Conservation (phyloP, 2,888 invertebrate genomes). For the Morpho achilles region DNA sequence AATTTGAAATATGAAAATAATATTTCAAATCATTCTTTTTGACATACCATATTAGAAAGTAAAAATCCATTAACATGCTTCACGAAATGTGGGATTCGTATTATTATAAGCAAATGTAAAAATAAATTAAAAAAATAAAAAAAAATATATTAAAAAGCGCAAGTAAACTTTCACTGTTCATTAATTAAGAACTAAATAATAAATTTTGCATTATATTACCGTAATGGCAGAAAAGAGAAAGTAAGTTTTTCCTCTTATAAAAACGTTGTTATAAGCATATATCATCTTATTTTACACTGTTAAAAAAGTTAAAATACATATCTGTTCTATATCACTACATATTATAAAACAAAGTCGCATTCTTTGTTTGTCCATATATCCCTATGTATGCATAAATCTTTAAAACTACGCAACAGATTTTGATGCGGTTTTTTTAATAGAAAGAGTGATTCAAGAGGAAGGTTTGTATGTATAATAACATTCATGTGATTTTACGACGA, state of each 20-base stretch:
- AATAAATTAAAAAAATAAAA: conserved; percentile 28
- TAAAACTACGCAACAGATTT: too few species aligned
- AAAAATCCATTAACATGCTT: conserved; percentile 37
- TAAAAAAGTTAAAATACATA: too few species aligned
- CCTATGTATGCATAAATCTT: too few species aligned
- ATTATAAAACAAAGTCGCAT: too few species aligned
- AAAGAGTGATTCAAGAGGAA: too few species aligned
- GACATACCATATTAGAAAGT: conserved; percentile 24
- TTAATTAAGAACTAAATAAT: not conserved
- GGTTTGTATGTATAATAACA: too few species aligned
- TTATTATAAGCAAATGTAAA: conserved; percentile 27
- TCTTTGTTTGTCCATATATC: too few species aligned
- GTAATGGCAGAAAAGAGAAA: conserved; percentile 38
- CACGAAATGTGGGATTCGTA: conserved; percentile 36
- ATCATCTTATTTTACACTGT: too few species aligned
- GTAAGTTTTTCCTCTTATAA: conserved; percentile 31
- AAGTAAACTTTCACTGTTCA: not conserved
- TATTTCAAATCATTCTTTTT: conserved; percentile 15
- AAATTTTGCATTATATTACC: conserved; percentile 31
- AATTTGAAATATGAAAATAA: not conserved
- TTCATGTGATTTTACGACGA: too few species aligned
- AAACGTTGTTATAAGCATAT: too few species aligned
- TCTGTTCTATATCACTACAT: too few species aligned
- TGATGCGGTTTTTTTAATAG: too few species aligned
- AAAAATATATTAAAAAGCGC: conserved; percentile 9